Conservation (phyloP, 2,113 vertebrate genomes). For the Gulo gulo region DNA sequence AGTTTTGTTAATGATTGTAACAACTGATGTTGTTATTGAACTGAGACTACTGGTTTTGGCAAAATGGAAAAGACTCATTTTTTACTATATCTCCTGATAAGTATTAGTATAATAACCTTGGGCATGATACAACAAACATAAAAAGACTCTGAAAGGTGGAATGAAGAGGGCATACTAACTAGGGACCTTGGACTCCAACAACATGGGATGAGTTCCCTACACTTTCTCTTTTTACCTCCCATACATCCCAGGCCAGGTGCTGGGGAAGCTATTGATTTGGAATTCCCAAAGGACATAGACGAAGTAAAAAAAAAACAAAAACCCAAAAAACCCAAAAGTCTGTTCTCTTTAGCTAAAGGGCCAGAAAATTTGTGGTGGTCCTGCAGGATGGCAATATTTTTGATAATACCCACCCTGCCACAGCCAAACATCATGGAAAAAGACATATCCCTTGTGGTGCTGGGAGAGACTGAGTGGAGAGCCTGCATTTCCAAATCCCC, state of each 20-base stretch:
- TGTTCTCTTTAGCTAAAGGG: neutral
- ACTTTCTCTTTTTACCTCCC: neutral
- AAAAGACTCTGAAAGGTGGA: neutral
- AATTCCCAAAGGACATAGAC: neutral
- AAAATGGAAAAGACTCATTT: neutral
- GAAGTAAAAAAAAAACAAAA: neutral
- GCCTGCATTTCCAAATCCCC: neutral
- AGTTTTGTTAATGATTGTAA: constrained; percentile 9
- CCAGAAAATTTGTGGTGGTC: neutral
- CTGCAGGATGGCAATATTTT: neutral
- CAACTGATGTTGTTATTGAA: neutral
- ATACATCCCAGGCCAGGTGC: neutral
- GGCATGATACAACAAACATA: neutral
- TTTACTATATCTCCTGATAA: neutral
- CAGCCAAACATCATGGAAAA: neutral
- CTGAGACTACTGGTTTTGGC: neutral
- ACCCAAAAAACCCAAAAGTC: neutral
- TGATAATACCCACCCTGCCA: neutral
- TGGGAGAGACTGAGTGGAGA: neutral
- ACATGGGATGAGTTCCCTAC: neutral
- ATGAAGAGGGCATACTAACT: neutral
- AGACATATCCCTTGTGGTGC: neutral
- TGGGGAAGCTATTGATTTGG: neutral
- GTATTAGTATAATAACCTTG: neutral
- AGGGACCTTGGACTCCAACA: neutral